Conservation (phyloP, 1,140 invertebrate genomes). For the Rhizoglyphus robini region DNA sequence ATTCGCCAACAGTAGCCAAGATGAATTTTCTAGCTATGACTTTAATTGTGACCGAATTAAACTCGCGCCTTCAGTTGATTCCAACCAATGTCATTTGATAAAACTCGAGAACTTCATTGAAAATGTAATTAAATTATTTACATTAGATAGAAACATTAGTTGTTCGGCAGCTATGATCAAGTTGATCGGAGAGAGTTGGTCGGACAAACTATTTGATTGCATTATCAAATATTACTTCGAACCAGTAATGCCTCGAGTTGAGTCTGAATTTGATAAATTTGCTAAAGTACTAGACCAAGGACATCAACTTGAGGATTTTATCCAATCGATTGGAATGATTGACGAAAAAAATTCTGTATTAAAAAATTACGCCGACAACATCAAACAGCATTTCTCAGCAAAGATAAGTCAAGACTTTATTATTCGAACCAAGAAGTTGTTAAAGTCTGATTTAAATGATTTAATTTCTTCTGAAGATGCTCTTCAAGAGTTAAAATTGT, state of each 20-base stretch:
- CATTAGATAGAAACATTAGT: not conserved
- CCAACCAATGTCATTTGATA: too few species aligned
- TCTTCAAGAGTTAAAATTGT: not conserved
- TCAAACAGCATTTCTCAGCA: not conserved
- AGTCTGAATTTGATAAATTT: not conserved
- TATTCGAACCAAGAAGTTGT: not conserved
- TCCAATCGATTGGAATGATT: not conserved
- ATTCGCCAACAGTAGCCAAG: not conserved
- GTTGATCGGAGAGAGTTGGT: not conserved
- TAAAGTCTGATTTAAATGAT: not conserved
- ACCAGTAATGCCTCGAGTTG: not conserved
- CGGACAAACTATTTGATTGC: not conserved
- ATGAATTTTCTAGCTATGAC: not conserved
- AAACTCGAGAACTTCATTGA: not conserved
- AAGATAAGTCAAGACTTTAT: constrained; percentile 15
- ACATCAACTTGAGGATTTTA: not conserved
- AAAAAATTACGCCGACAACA: not conserved
- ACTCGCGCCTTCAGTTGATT: too few species aligned
- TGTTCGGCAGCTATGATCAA: not conserved
- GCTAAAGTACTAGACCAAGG: not conserved
- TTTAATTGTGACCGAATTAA: not conserved
- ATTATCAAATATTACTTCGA: constrained; percentile 1
- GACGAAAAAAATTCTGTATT: not conserved
- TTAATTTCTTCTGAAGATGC: not conserved
- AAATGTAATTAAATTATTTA: not conserved